phyloP scores from a whole-genome alignment of 2,113 vertebrate genomes.

The Leucopsar rothschildi region DNA sequence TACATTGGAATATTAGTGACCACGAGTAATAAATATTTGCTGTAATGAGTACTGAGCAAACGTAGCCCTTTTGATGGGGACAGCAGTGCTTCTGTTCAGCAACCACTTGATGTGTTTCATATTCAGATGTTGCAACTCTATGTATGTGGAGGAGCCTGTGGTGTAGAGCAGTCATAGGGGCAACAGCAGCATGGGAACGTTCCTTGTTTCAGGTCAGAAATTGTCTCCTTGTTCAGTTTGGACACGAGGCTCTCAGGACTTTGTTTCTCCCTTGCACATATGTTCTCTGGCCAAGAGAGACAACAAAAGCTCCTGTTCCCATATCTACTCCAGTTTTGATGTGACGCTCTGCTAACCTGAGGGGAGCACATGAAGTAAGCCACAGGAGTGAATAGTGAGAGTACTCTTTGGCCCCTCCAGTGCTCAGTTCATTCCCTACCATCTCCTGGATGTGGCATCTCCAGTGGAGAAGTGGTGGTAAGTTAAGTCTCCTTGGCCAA shows the following conservation, averaged over 20 bases:
- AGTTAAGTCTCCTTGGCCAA: neutral
- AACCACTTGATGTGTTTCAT: neutral
- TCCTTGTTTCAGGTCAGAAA: neutral
- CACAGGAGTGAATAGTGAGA: neutral
- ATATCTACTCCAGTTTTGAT: neutral
- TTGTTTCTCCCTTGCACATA: neutral
- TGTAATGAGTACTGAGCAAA: neutral
- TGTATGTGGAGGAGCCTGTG: neutral
- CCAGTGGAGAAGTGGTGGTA: neutral
- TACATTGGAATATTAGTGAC: neutral
- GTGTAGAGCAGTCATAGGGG: neutral
- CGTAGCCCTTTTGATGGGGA: neutral
- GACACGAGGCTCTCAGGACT: neutral
- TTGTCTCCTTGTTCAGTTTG: neutral
- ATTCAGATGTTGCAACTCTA: neutral
- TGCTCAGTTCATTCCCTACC: neutral
- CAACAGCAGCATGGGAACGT: neutral
- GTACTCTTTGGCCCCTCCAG: neutral
- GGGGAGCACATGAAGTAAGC: neutral
- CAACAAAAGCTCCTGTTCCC: neutral
- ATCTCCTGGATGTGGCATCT: neutral
- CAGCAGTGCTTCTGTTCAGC: neutral
- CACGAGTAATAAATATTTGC: neutral
- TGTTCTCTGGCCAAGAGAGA: neutral
- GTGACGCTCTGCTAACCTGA: neutral